Percentiles rank a stretch among this genome's conserved stretches.
Conservation (phyloP, 2,113 vertebrate species). For the Hylia prasina region DNA sequence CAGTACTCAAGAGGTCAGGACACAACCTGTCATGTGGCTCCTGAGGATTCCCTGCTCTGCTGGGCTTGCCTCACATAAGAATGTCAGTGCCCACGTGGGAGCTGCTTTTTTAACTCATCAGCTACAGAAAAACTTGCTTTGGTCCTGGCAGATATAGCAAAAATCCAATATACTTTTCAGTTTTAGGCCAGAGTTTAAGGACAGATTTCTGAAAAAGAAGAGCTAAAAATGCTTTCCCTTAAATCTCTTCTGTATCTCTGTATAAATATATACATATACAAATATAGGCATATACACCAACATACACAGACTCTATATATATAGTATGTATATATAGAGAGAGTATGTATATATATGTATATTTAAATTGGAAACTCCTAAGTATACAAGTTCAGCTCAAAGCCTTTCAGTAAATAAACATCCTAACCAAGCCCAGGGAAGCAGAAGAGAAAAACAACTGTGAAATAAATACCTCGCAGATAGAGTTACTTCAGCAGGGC, state of each 20-base stretch:
- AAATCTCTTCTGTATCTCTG: neutral
- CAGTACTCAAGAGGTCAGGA: neutral
- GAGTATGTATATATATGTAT: neutral
- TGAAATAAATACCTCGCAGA: neutral
- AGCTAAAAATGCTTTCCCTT: neutral
- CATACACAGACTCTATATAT: neutral
- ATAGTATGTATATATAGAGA: neutral
- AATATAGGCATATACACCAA: neutral
- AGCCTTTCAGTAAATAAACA: slow-evolving; percentile 11
- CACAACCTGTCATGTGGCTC: neutral
- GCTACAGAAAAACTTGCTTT: neutral
- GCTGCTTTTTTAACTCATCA: neutral
- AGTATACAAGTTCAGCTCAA: neutral
- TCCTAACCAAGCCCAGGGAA: neutral
- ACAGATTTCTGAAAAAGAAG: neutral
- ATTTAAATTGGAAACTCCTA: neutral
- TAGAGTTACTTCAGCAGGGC: neutral
- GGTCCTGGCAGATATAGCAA: neutral
- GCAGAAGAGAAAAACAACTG: neutral
- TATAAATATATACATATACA: neutral
- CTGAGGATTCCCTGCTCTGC: neutral
- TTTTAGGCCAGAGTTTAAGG: neutral
- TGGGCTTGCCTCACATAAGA: neutral
- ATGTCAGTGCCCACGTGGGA: fast-evolving
- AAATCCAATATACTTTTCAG: neutral